Base-by-base conservation (phyloP, 2,888 invertebrate genomes). In the Apeira syringaria region DNA sequence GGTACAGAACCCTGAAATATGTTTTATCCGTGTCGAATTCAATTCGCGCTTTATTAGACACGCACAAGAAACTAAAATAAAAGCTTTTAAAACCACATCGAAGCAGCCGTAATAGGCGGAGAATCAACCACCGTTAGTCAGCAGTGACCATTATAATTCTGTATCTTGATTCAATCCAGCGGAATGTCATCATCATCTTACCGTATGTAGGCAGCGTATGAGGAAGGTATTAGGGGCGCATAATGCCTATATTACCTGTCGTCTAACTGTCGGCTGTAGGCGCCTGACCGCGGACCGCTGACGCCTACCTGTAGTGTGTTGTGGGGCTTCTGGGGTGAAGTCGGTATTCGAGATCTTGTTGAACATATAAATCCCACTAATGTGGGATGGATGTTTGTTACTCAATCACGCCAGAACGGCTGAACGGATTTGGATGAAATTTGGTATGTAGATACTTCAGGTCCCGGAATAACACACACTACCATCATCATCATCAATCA, bases 181-280 rank as follows among this genome's bases (percentile, higher is more conserved):
- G 20, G 34, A 43, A 43, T 38, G 34, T 39, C 45, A 39, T 39
- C 45, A 39, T 39, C 38, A 35, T 44, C 44, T 35, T 27, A n/a
- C 17, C 10, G 43, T 44, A 47, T 50, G 50, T 45, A 53, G 51
- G 39, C 51, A 26, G 39, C 53, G 43, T 49, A 67, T 58, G 53
- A 66, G 72, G 70, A 72, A 72, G 67, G 47, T 64, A 67, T 70
- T 64, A 68, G 42, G 52, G 45, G 44, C 59, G 52, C 59, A 51
- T 61, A 60, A 53, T 47, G 60, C 56, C 50, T 68, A 59, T 56
- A 53, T 53, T 48, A 49, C 34, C 38, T 29, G 36, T 38, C 50
- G 53, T 59, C 58, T 67, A 68, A 66, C 69, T 69, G 70, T 67
- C 43, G 50, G 34, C 20, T 15, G 20, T 7, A 3, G 24, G 9